A percentile compares a stretch with the other conserved stretches of the same genome.
phyloP scores from a whole-genome alignment of 2,113 vertebrate genomes.

The Artemisiospiza belli region DNA sequence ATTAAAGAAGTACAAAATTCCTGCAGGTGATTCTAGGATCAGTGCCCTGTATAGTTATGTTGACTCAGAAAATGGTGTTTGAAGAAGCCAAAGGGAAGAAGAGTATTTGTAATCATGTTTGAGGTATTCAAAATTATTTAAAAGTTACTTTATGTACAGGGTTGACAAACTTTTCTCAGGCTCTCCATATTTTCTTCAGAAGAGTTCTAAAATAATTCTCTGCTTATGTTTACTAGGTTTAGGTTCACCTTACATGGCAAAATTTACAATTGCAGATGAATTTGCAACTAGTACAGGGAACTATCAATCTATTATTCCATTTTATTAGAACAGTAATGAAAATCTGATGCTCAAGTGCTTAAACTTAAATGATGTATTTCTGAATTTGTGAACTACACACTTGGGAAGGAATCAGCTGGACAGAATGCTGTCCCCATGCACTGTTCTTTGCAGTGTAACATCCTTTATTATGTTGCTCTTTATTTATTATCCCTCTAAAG shows the following conservation, averaged over 20 bases:
- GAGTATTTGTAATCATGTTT: neutral
- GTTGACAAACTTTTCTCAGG: neutral
- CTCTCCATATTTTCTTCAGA: neutral
- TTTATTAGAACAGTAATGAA: neutral
- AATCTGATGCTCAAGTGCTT: neutral
- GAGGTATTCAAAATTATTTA: neutral
- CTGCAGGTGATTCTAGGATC: neutral
- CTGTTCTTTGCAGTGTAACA: neutral
- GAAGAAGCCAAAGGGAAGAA: neutral
- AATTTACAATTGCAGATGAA: neutral
- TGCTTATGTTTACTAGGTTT: neutral
- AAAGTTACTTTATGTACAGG: neutral
- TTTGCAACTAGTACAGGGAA: neutral
- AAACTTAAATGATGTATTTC: neutral
- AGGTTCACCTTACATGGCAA: neutral
- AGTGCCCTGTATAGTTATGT: neutral
- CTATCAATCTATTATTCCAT: neutral
- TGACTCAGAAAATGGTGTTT: neutral
- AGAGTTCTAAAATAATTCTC: neutral
- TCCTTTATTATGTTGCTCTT: neutral
- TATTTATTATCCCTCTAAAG: neutral
- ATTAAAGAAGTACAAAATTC: neutral
- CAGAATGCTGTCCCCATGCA: neutral
- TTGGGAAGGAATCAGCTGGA: neutral
- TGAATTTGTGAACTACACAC: neutral